A percentile compares a stretch with the other conserved stretches of the same genome.
phyloP scores from a whole-genome alignment of 2,797 vertebrate species.

The Poecilia picta region DNA sequence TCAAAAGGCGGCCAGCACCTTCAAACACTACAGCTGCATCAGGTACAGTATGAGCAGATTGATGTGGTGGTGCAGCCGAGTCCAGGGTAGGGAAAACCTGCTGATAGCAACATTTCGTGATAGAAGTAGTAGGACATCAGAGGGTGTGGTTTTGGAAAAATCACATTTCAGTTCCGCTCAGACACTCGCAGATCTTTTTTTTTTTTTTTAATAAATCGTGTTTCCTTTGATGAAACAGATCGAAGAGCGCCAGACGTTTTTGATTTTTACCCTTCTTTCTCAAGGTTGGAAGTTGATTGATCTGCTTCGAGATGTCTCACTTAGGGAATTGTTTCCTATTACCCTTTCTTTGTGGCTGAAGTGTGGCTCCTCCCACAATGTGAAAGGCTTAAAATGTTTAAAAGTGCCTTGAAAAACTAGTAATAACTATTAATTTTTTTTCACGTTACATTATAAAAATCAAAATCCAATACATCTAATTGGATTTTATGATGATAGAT shows the following conservation, averaged over 20 bases:
- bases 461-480: not conserved
- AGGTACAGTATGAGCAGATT: slow-evolving; percentile 81
- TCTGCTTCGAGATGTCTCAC: slow-evolving; percentile 1
- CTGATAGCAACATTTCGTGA: slow-evolving; percentile 6
- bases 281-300: slow-evolving; percentile 10
- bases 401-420: not conserved
- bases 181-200: not conserved
- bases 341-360: not conserved
- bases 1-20: slow-evolving; percentile 98
- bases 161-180: slow-evolving; percentile 1
- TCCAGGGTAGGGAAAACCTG: not conserved
- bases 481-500: not conserved
- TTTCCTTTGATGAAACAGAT: slow-evolving; percentile 12
- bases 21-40: slow-evolving; percentile 99
- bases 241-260: not conserved
- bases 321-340: not conserved
- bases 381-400: not conserved
- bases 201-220: not conserved
- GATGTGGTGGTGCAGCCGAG: slow-evolving; percentile 14
- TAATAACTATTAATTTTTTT: not conserved
- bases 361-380: not conserved
- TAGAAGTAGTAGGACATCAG: not conserved
- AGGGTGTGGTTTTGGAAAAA: not conserved
- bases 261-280: not conserved
- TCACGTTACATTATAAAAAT: not conserved